phyloP scores from a whole-genome alignment of 2,113 vertebrate genomes.

The Glaucomys volans region DNA sequence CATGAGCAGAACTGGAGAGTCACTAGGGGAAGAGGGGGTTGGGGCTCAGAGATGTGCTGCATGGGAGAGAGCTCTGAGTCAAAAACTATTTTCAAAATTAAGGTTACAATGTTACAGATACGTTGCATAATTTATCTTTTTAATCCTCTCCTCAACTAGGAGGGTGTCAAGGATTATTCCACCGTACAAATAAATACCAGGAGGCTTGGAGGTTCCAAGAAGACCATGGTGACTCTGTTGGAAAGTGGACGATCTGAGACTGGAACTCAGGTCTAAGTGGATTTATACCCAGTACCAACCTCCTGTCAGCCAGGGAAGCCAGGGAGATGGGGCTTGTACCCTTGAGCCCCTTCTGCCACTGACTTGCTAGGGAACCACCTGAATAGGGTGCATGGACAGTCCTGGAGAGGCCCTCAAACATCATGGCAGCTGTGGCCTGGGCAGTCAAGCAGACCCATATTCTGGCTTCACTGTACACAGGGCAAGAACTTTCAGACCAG shows the following conservation, averaged over 20 bases:
- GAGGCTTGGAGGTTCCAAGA: background rate
- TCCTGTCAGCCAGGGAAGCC: background rate
- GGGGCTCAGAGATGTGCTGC: background rate
- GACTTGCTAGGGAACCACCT: background rate
- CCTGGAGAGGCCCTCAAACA: background rate
- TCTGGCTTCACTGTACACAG: background rate
- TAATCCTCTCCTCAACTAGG: background rate
- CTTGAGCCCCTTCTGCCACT: no score
- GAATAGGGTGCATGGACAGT: background rate
- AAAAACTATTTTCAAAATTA: constrained; percentile 21
- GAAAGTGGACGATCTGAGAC: background rate
- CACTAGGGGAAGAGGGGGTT: fast-evolving
- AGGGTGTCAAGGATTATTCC: background rate
- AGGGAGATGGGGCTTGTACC: background rate
- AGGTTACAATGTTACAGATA: background rate
- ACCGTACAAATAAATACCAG: background rate
- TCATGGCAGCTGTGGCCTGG: background rate
- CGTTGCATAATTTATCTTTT: background rate
- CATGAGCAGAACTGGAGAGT: background rate
- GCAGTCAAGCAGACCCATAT: no score
- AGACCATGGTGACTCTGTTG: background rate
- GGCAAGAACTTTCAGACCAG: background rate
- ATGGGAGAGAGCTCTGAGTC: background rate
- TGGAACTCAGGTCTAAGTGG: background rate
- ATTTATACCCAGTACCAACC: background rate